Conservation (phyloP, 2,888 invertebrate genomes). For the Caenorhabditis becei region DNA sequence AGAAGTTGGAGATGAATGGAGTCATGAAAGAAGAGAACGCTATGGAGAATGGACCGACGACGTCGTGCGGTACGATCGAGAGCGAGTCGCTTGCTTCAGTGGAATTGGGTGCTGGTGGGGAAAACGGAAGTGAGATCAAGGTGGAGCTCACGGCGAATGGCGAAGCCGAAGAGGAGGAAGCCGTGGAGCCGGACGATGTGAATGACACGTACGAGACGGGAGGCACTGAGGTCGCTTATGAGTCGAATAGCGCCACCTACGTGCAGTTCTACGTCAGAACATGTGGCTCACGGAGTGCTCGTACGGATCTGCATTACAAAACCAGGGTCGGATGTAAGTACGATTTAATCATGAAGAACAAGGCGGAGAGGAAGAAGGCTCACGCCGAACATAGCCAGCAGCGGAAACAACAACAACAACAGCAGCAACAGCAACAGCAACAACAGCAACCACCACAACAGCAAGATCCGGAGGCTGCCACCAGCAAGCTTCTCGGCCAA, state of each 20-base stretch:
- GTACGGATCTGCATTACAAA: constrained; percentile 45
- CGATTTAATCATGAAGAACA: constrained; percentile 28
- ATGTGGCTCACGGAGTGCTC: constrained; percentile 41
- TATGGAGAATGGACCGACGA: constrained; percentile 9
- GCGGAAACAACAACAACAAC: too few species aligned
- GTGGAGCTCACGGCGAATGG: neutral
- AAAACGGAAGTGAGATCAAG: neutral
- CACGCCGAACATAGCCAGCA: too few species aligned
- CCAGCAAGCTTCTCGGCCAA: neutral
- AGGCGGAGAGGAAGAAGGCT: constrained; percentile 29
- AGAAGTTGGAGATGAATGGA: constrained; percentile 37
- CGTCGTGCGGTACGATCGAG: neutral
- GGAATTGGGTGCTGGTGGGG: neutral
- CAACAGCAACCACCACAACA: neutral
- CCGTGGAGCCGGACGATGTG: constrained; percentile 7
- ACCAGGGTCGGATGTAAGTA: constrained; percentile 25
- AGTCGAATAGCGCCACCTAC: constrained; percentile 32
- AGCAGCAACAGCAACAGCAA: too few species aligned
- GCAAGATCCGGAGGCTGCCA: neutral
- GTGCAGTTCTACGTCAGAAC: constrained; percentile 40
- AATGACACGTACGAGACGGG: constrained; percentile 26
- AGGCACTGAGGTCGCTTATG: constrained; percentile 20
- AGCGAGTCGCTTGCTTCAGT: neutral
- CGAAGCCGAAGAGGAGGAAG: constrained; percentile 20
- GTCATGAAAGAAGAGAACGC: constrained; percentile 2